phyloP scores from a whole-genome alignment of 2,797 vertebrate species.

The Parauchenoglanis punctatus region DNA sequence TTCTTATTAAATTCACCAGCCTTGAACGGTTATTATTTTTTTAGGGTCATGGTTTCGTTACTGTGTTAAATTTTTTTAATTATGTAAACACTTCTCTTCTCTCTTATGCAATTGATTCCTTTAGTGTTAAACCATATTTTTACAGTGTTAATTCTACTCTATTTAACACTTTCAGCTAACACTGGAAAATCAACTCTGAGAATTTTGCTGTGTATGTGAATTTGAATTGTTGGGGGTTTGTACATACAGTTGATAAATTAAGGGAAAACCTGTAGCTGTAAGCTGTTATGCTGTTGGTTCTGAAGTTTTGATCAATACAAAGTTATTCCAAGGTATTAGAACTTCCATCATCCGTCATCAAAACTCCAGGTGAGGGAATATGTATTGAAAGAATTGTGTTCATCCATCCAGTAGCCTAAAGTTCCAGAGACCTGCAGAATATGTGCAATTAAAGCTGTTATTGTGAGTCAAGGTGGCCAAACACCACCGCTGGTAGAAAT shows the following conservation, averaged over 20 bases:
- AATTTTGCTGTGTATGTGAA: neutral
- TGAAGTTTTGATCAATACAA: neutral
- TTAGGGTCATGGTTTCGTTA: neutral
- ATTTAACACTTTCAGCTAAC: too few species aligned
- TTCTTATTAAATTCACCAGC: neutral
- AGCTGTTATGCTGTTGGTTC: neutral
- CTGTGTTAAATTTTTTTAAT: neutral
- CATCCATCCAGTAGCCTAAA: neutral
- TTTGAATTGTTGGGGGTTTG: neutral
- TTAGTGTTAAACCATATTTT: too few species aligned
- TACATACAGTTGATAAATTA: neutral
- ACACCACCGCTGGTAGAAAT: neutral
- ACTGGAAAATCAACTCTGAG: neutral
- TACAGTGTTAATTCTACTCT: too few species aligned
- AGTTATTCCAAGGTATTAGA: neutral
- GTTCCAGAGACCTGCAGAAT: neutral
- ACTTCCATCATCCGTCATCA: too few species aligned
- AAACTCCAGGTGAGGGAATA: neutral
- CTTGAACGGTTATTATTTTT: neutral
- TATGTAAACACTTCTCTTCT: neutral
- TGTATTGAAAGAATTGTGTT: neutral
- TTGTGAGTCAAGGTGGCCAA: neutral
- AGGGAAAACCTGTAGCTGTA: neutral
- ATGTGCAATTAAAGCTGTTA: neutral
- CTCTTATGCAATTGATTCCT: too few species aligned